Conservation (phyloP, 2,888 invertebrate genomes). For the Drosophila hamatofila region DNA sequence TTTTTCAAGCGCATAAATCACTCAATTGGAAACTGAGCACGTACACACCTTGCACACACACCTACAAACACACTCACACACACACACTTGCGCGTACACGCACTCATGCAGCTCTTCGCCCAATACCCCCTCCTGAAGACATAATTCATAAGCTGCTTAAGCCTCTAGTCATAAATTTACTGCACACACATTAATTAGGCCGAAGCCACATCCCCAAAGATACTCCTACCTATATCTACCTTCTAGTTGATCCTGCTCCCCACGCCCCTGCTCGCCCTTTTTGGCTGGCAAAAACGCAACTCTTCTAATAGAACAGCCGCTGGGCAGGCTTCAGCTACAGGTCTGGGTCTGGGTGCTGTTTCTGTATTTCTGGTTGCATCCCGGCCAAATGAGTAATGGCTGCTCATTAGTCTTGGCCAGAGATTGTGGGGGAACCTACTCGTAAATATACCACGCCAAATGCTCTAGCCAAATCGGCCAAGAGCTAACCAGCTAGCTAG, state of each 20-base stretch:
- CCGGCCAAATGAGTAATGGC: constrained; percentile 62
- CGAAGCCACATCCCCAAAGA: constrained; percentile 47
- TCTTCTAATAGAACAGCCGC: constrained; percentile 49
- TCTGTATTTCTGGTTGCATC: constrained; percentile 18
- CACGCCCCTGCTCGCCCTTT: neutral
- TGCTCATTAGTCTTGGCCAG: constrained; percentile 72
- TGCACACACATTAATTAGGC: constrained; percentile 77
- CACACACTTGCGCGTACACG: neutral
- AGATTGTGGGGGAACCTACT: constrained; percentile 35
- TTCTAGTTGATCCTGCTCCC: neutral
- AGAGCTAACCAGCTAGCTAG: neutral
- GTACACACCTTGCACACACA: constrained; percentile 21
- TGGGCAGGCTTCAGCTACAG: constrained; percentile 24
- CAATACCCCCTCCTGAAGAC: constrained; percentile 21
- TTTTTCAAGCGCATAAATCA: constrained; percentile 77
- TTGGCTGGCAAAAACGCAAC: constrained; percentile 21
- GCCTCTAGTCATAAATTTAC: constrained; percentile 73
- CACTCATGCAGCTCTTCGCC: neutral
- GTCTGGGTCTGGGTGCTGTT: constrained; percentile 12
- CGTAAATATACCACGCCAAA: constrained; percentile 33
- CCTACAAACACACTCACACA: constrained; percentile 1
- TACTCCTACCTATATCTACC: constrained; percentile 22
- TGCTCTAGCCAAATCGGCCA: neutral
- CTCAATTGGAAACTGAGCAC: constrained; percentile 77
- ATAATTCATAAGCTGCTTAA: constrained; percentile 79